Conservation (phyloP, 1,140 invertebrate genomes). For the Dreissena polymorpha region DNA sequence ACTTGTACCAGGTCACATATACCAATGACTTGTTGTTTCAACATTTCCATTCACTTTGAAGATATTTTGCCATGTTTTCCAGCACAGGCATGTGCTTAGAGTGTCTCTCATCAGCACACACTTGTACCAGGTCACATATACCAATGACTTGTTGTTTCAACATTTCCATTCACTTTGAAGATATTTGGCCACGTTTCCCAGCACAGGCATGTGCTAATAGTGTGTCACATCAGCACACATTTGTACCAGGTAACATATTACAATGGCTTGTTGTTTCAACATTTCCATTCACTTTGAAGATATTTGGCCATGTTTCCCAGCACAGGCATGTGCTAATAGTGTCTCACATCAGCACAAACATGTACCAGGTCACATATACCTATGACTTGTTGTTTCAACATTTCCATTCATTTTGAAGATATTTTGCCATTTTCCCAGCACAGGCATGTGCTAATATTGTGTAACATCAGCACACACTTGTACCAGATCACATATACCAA, state of each 20-base stretch:
- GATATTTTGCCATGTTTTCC: no score
- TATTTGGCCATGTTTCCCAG: not conserved
- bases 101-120: no score
- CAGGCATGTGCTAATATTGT: not conserved
- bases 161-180: not conserved
- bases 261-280: no score
- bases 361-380: slow-evolving; percentile 4
- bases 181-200: no score
- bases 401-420: not conserved
- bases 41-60: no score
- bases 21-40: no score
- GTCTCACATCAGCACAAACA: slow-evolving; percentile 6
- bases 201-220: no score
- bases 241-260: slow-evolving; percentile 3
- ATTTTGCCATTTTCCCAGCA: not conserved
- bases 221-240: slow-evolving; percentile 21
- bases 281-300: no score
- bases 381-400: not conserved
- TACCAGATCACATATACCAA: not conserved
- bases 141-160: not conserved
- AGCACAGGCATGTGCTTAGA: no score
- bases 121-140: slow-evolving; percentile 6
- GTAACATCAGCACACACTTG: not conserved
- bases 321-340: slow-evolving; percentile 6
- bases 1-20: no score